A percentile compares a stretch with the other conserved stretches of the same genome.
phyloP scores from a whole-genome alignment of 2,113 vertebrate species.

The Capreolus pygargus region DNA sequence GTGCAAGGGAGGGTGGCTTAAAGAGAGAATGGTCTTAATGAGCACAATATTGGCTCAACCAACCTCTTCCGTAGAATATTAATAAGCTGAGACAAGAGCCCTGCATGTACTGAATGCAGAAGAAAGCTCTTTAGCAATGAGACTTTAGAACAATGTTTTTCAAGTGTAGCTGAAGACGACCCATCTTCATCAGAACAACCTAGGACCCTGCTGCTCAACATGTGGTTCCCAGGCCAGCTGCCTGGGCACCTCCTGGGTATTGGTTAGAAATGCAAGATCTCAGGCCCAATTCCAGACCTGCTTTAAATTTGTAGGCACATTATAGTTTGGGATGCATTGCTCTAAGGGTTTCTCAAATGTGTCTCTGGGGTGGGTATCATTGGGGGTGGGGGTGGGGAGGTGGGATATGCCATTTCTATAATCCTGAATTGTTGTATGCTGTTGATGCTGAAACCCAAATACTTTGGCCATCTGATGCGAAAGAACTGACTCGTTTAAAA shows the following conservation, averaged over 20 bases:
- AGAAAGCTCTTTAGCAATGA: neutral
- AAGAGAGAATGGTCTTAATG: neutral
- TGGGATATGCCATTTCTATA: neutral
- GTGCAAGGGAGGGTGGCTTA: neutral
- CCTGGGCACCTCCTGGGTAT: neutral
- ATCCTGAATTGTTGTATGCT: neutral
- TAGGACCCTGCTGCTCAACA: neutral
- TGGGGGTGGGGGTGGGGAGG: neutral
- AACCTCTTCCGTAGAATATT: neutral
- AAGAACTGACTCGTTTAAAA: neutral
- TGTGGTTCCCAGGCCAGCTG: neutral
- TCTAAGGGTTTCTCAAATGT: neutral
- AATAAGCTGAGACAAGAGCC: neutral
- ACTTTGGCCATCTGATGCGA: neutral
- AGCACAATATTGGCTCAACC: neutral
- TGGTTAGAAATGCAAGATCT: neutral
- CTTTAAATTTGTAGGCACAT: neutral
- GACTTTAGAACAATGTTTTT: neutral
- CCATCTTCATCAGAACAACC: neutral
- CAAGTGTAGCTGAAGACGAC: neutral
- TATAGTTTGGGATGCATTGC: neutral
- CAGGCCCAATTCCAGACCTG: neutral
- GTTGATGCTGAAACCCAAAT: neutral
- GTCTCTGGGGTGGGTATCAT: neutral
- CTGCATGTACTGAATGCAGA: neutral